Percentiles rank a stretch among this genome's conserved stretches.
These are phyloP conservation scores for Eueides isabella DNA, from an alignment of 1,140 invertebrate genomes.

Conservation along the genomic window DNA sequence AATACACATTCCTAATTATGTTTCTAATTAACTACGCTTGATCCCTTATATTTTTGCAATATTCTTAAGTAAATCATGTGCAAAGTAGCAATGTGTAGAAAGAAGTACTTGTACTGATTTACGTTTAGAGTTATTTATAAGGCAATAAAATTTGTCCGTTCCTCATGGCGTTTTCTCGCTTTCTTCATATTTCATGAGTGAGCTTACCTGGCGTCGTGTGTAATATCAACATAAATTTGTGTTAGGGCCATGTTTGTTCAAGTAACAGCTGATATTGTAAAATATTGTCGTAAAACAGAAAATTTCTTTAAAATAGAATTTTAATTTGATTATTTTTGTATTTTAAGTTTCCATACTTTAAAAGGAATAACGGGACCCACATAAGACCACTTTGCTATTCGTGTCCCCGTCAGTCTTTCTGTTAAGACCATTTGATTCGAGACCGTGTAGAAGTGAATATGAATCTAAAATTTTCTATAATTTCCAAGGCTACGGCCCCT, in stretches of 20 bases:
- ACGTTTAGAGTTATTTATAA: conserved; percentile 35
- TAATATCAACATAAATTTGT: conserved; percentile 34
- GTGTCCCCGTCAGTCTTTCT: too few species aligned
- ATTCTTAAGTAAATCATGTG: conserved; percentile 16
- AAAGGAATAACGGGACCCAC: too few species aligned
- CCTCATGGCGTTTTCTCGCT: conserved; percentile 32
- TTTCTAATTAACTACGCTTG: too few species aligned
- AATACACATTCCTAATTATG: too few species aligned
- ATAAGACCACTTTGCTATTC: too few species aligned
- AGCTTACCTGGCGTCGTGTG: conserved; percentile 27
- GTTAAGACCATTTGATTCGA: too few species aligned
- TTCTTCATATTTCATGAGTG: conserved; percentile 41
- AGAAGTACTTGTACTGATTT: conserved; percentile 34
- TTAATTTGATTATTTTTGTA: too few species aligned
- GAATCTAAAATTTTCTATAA: too few species aligned
- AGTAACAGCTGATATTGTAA: conserved; percentile 36
- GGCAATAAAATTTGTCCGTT: conserved; percentile 42
- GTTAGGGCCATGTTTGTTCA: conserved; percentile 25
- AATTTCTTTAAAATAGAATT: not conserved
- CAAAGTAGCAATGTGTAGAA: conserved; percentile 12
- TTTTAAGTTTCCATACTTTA: not conserved
- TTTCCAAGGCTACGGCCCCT: too few species aligned
- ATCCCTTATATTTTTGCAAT: too few species aligned
- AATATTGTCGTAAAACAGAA: conserved; percentile 9
- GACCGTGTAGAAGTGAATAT: too few species aligned